phyloP scores from a whole-genome alignment of 2,113 vertebrate species.

The Montifringilla adamsi region DNA sequence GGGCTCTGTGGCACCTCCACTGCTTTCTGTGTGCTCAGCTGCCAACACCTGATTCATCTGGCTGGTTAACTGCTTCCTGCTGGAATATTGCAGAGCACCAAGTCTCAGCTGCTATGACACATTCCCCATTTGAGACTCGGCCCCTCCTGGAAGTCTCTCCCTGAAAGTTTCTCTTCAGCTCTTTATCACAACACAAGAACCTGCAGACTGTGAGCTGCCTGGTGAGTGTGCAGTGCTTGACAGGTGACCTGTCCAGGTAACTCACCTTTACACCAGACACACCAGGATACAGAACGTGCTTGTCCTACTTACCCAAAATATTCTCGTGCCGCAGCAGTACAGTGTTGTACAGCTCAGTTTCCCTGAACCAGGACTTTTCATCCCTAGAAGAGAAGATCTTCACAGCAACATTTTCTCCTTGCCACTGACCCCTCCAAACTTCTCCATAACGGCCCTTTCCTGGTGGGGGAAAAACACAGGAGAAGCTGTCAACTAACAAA shows the following conservation, averaged over 20 bases:
- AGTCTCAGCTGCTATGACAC: background rate
- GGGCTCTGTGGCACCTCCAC: background rate
- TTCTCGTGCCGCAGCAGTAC: constrained; percentile 96
- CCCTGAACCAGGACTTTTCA: constrained; percentile 99
- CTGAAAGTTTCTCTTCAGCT: background rate
- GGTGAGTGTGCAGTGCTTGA: background rate
- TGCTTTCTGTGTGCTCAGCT: background rate
- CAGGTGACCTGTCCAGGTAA: background rate
- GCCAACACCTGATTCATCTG: background rate
- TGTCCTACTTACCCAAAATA: constrained; percentile 84
- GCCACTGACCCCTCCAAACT: constrained; percentile 97
- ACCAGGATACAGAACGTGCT: rapidly evolving
- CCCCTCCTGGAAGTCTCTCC: background rate
- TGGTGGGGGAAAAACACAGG: constrained; percentile 39
- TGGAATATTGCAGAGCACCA: rapidly evolving
- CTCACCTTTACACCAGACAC: background rate
- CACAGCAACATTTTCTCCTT: constrained; percentile 95
- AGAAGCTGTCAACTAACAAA: background rate
- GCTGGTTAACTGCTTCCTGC: background rate
- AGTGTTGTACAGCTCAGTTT: constrained; percentile 98
- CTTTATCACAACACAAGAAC: background rate
- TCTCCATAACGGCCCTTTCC: constrained; percentile 97
- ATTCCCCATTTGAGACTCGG: background rate
- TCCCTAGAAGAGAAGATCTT: constrained; percentile 98
- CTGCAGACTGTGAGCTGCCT: background rate